These are phyloP conservation scores for Ptychodera flava DNA, from an alignment of 35 echinoderm and acorn worm genomes.

Conservation along the genomic window DNA sequence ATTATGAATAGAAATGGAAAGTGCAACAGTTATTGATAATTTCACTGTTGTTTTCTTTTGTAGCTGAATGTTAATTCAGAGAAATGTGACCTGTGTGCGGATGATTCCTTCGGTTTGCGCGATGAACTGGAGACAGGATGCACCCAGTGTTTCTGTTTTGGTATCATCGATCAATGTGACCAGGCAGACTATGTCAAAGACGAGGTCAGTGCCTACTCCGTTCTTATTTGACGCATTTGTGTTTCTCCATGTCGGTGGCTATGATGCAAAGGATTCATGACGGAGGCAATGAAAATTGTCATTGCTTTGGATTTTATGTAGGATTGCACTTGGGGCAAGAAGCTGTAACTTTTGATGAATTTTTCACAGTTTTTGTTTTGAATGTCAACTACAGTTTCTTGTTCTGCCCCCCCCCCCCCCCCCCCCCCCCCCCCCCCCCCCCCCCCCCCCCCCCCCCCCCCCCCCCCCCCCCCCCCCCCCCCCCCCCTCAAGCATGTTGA, in stretches of 20 bases:
- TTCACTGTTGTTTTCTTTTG: slow-evolving; percentile 5
- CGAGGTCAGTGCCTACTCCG: slow-evolving; percentile 65
- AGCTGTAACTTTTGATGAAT: neutral
- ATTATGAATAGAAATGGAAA: no score
- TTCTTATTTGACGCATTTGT: no score
- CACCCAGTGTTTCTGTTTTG: slow-evolving; percentile 81
- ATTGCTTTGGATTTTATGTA: neutral
- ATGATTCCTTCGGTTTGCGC: slow-evolving; percentile 59
- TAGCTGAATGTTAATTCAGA: slow-evolving; percentile 60
- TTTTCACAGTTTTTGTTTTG: neutral
- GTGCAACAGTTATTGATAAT: no score
- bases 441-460: no score
- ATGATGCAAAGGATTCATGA: neutral
- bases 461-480: no score
- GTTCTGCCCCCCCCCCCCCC: no score
- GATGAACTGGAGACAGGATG: slow-evolving; percentile 34
- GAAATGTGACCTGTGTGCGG: slow-evolving; percentile 62
- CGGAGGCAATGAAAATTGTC: neutral
- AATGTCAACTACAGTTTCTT: no score
- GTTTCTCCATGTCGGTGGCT: neutral
- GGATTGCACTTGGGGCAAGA: neutral
- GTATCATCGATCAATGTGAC: slow-evolving; percentile 42
- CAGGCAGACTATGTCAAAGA: slow-evolving; percentile 58
- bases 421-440: no score
- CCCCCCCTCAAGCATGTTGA: no score